Evolutionary conservation across 2,888 invertebrate species (phyloP), one percentile per base, ranked within the genome.

Genomic region (Aporophyla nigra): DNA sequence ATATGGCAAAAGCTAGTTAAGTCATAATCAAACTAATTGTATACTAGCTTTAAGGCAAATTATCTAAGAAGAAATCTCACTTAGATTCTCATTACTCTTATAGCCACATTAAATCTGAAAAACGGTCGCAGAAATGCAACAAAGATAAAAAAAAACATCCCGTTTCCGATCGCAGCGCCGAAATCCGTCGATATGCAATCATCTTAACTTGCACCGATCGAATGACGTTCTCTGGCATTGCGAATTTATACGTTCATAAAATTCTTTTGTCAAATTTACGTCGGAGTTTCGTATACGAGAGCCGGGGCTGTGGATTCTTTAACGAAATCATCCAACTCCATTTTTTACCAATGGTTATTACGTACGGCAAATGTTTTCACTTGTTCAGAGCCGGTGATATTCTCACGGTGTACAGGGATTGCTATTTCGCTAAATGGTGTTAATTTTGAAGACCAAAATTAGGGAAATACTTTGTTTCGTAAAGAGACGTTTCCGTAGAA

Each of bases 241-340:
- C 93, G 94, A 94, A 94, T 95, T 94, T 95, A 96, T 96, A 95
- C 96, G 95, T 95, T 96, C 95, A 93, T 95, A 95, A 96, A 95
- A 96, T 96, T 93, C 96, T 94, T 96, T 95, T 96, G 96, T 96
- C 96, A 96, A 96, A 96, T 96, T 96, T 95, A 95, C 95, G 93
- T 91, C 92, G 94, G 90, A 91, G 93, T 91, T 93, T 94, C 93
- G 92, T 91, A 93, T 93, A 93, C 56, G 93, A 93, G 91, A 92
- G 94, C 93, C 66, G 91, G 91, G 89, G 78, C 84, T 81, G 71
- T 27, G 80, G 90, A 95, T 96, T 96, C 96, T 95, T 95, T 94
- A 91, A 91, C 93, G 96, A 95, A 95, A 95, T 93, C 94, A 94
- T 93, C 92, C 92, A 78, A 83, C 76, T 84, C 51, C 90, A 77